Percentiles rank a stretch among this genome's conserved stretches.
Evolutionary conservation across 2,888 invertebrate genomes (phyloP).

Genomic region (Serrognathus titanus): DNA sequence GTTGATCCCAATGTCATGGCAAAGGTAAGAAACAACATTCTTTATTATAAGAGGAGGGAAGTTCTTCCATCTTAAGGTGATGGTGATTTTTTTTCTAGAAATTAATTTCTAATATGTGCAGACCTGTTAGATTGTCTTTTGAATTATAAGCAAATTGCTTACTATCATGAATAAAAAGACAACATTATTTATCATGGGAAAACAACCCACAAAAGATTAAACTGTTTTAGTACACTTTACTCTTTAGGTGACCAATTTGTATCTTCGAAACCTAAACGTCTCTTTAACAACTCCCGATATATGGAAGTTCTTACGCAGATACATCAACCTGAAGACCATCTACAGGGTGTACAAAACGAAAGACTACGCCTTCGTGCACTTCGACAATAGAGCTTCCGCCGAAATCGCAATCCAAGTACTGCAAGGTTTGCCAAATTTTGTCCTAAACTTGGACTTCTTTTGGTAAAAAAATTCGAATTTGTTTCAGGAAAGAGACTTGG

Average conservation of each 20-base stretch:
- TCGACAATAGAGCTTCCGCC: constrained; percentile 50
- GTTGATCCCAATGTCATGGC: not conserved
- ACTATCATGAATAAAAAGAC: too few species aligned
- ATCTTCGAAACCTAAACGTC: constrained; percentile 58
- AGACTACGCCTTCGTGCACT: constrained; percentile 60
- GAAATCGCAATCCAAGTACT: constrained; percentile 38
- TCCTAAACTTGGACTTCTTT: not conserved
- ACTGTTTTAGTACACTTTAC: not conserved
- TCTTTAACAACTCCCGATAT: not conserved
- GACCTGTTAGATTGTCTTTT: too few species aligned
- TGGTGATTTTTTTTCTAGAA: too few species aligned
- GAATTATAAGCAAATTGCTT: too few species aligned
- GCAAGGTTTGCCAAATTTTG: constrained; percentile 32
- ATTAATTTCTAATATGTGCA: too few species aligned
- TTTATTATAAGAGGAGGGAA: too few species aligned
- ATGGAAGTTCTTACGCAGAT: not conserved
- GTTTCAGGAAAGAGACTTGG: constrained; percentile 11
- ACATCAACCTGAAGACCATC: not conserved
- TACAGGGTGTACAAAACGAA: not conserved
- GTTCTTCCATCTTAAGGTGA: too few species aligned
- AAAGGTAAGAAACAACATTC: constrained; percentile 11
- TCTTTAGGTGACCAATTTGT: constrained; percentile 72
- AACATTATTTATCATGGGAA: too few species aligned
- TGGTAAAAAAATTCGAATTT: not conserved
- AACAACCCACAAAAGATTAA: too few species aligned